Percentiles rank a stretch among this genome's conserved stretches.
These are phyloP conservation scores for Grammomys surdaster DNA, from an alignment of 2,113 vertebrate genomes.

Conservation along the genomic window DNA sequence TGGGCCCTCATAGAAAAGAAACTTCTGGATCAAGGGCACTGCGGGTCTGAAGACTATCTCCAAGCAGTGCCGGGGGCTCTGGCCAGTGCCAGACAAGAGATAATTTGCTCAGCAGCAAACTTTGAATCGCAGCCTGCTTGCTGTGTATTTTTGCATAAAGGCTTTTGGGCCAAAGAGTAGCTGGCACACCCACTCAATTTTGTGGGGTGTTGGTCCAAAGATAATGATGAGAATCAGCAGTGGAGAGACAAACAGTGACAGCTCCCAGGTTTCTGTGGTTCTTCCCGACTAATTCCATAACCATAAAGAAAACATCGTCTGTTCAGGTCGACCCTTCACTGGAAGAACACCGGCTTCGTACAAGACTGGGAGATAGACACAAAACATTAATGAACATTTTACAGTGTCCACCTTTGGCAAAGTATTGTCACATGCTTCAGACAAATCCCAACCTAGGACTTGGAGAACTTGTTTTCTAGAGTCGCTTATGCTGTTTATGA, in stretches of 20 bases:
- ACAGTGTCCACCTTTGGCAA: background rate
- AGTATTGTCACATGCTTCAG: background rate
- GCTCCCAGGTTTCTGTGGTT: constrained; percentile 25
- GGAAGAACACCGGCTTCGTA: constrained; percentile 54
- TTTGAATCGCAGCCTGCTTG: background rate
- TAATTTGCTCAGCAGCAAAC: accelerated
- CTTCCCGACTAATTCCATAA: background rate
- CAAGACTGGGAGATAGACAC: background rate
- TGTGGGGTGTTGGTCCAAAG: constrained; percentile 8
- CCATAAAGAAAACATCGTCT: background rate
- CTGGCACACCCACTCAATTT: background rate
- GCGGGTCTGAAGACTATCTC: background rate
- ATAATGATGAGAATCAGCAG: constrained; percentile 16
- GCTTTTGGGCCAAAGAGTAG: background rate
- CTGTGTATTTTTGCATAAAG: background rate
- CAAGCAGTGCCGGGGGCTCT: background rate
- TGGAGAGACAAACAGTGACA: background rate
- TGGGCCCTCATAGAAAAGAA: background rate
- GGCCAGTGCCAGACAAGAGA: background rate
- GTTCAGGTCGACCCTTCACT: background rate
- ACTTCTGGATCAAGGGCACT: background rate
- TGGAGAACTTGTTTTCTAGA: constrained; percentile 8
- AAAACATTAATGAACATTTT: constrained; percentile 33
- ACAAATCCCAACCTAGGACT: background rate
- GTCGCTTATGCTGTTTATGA: background rate